Evolutionary conservation across 2,888 invertebrate species (phyloP), one percentile per base, ranked within the genome.

Genomic region (Phengaris alcon): DNA sequence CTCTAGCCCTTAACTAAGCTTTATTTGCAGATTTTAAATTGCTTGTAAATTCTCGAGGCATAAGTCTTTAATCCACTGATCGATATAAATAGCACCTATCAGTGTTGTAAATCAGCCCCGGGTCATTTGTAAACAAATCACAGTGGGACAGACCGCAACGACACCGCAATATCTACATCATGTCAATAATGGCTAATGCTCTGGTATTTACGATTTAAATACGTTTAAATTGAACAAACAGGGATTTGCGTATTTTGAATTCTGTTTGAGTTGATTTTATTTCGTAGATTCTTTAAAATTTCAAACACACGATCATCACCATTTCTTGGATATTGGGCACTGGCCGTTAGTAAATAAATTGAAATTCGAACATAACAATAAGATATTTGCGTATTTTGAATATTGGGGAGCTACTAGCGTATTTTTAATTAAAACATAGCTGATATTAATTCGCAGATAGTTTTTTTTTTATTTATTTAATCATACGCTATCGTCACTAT

Each of bases 101-200:
- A 52, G 35, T 72, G 52, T 54, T 51, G 51, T 72, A 72, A 54
- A 74, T 74, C 68, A 48, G 52, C 48, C 44, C n/a, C 22, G 59
- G 70, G 76, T 74, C 77, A 77, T 79, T 76, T 74, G 75, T 76
- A 78, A 77, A 76, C 75, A 76, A 79, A 78, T 72, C 75, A 77
- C 76, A 75, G 68, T 76, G 74, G 68, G 74, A 74, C 52, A 77
- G 77, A 78, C 80, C 78, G 77, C 79, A 81, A 79, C 80, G 78
- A 78, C 78, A 78, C 77, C 75, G 77, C 81, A 78, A 80, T 81
- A 77, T 64, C 75, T 51, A 76, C 76, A 73, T 75, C 59, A 70
- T 74, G 76, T 76, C 76, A 75, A 76, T 78, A 76, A 77, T 57
- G 48, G 68, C n/a, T 74, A 52, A 68, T 51, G 55, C 52, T 46